A percentile compares a stretch with the other conserved stretches of the same genome.
Evolutionary conservation across 2,888 invertebrate species (phyloP).

Genomic region (Pedicia rivosa): DNA sequence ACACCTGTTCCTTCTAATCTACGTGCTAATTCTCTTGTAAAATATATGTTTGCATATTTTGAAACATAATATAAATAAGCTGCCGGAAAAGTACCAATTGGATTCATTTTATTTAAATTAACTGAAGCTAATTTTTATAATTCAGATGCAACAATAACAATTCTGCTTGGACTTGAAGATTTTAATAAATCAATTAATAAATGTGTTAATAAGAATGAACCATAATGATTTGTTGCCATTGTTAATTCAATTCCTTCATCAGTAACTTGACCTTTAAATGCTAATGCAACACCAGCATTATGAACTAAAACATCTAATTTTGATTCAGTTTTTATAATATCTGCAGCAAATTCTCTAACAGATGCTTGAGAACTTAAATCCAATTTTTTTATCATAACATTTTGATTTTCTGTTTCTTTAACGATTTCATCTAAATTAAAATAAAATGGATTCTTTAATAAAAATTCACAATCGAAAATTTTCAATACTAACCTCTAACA

Average conservation of each 20-base stretch:
- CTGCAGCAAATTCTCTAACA: slow-evolving; percentile 67
- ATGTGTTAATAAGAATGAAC: slow-evolving; percentile 85
- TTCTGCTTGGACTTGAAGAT: slow-evolving; percentile 55
- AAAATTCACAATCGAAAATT: too few relatives aligned
- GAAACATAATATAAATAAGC: slow-evolving; percentile 66
- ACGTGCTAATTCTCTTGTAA: slow-evolving; percentile 59
- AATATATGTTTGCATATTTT: slow-evolving; percentile 71
- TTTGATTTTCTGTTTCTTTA: slow-evolving; percentile 49
- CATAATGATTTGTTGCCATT: slow-evolving; percentile 88
- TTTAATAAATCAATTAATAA: slow-evolving; percentile 67
- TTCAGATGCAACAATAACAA: slow-evolving; percentile 69
- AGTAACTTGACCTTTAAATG: slow-evolving; percentile 47
- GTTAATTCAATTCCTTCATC: slow-evolving; percentile 77
- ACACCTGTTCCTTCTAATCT: slow-evolving; percentile 61
- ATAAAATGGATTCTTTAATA: too few relatives aligned
- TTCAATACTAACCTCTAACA: too few relatives aligned
- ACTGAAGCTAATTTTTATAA: slow-evolving; percentile 56
- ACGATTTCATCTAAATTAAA: slow-evolving; percentile 64
- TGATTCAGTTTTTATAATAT: slow-evolving; percentile 54
- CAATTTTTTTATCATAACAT: slow-evolving; percentile 54
- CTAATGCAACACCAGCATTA: slow-evolving; percentile 74
- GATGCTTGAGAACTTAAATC: slow-evolving; percentile 66
- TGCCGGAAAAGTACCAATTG: slow-evolving; percentile 45
- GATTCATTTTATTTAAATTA: slow-evolving; percentile 62
- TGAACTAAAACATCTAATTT: slow-evolving; percentile 71